Evolutionary conservation across 2,113 vertebrate genomes (phyloP), one percentile per base, ranked within the genome.

Genomic region (Merops nubicus): DNA sequence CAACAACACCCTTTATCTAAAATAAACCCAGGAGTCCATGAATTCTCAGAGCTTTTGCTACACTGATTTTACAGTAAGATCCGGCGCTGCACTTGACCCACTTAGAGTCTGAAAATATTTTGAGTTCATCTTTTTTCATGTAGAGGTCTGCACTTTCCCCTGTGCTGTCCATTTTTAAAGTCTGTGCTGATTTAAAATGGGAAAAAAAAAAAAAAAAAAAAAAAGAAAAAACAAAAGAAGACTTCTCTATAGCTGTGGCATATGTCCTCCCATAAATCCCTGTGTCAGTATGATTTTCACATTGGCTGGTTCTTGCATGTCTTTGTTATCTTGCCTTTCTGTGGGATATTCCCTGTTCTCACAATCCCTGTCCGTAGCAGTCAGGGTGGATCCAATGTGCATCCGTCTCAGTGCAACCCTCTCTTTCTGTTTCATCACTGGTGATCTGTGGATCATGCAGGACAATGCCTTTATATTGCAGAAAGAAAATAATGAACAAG

Each of bases 141-240:
- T 2, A 43, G 45, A 40, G 25, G 22, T 26, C 50, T 64, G n/a
- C 1, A 0, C 42, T 36, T 65, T 56, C 6, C 12, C 14, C 10
- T 11, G 5, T 19, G 29, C n/a, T 36, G 33, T 38, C 47, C 8
- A 1, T 20, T 75, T 47, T 68, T 42, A 8, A 54, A 68, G 12
- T 15, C 26, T 22, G 4, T n/a, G 8, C 6, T 18, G 12, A 45
- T 74, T 33, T 26, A 25, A 57, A 54, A 45, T 29, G 7, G 22
- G 45, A 47, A 38, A 60, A 10, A 34, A 4, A 22, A 34, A 23
- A 12, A 6, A 23, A 47, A 38, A 60, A 10, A 34, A 4, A 22
- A 34, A 23, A 12, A 6, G 23, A 43, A 20, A 11, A 25, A 23
- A 15, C 25, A 25, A 28, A 13, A 34, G 20, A 48, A 7, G 14